phyloP scores from a whole-genome alignment of 2,888 invertebrate species.

The Hypselothyrea guttata region DNA sequence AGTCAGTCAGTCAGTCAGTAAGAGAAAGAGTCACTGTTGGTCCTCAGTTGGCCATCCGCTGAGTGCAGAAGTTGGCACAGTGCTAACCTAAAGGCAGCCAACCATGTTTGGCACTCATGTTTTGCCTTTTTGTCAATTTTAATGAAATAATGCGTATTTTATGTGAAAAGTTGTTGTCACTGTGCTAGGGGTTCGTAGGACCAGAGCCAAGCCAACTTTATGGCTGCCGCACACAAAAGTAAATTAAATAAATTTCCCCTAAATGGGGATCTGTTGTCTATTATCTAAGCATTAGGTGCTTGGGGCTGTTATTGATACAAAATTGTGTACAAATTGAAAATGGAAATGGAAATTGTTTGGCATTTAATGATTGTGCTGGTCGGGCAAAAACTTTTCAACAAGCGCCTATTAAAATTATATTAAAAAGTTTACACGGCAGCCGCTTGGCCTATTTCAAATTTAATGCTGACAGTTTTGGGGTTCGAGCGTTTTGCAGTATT shows the following conservation, averaged over 20 bases:
- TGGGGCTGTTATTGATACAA: conserved; percentile 60
- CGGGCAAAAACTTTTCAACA: conserved; percentile 44
- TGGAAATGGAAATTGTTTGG: conserved; percentile 56
- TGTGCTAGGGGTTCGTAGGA: background rate
- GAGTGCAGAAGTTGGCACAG: conserved; percentile 44
- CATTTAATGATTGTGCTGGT: conserved; percentile 55
- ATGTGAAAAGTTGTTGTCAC: conserved; percentile 67
- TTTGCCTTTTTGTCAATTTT: conserved; percentile 76
- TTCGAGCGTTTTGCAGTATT: conserved; percentile 10
- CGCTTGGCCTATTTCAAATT: conserved; percentile 53
- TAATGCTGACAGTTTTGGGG: conserved; percentile 38
- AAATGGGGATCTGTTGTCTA: conserved; percentile 47
- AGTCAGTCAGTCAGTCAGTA: conserved; percentile 28
- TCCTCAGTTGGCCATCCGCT: conserved; percentile 21
- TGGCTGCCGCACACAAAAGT: conserved; percentile 59
- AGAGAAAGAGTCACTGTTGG: background rate
- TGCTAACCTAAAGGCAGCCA: conserved; percentile 48
- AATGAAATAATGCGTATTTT: conserved; percentile 77
- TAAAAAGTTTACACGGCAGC: conserved; percentile 64
- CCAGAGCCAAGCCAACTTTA: too few species aligned
- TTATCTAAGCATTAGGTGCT: conserved; percentile 67
- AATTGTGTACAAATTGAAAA: conserved; percentile 71
- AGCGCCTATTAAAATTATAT: conserved; percentile 66
- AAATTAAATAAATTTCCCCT: conserved; percentile 59
- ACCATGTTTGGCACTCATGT: conserved; percentile 64